A percentile compares a stretch with the other conserved stretches of the same genome.
Conservation (phyloP, 2,888 invertebrate genomes). For the Galerucella pusilla region DNA sequence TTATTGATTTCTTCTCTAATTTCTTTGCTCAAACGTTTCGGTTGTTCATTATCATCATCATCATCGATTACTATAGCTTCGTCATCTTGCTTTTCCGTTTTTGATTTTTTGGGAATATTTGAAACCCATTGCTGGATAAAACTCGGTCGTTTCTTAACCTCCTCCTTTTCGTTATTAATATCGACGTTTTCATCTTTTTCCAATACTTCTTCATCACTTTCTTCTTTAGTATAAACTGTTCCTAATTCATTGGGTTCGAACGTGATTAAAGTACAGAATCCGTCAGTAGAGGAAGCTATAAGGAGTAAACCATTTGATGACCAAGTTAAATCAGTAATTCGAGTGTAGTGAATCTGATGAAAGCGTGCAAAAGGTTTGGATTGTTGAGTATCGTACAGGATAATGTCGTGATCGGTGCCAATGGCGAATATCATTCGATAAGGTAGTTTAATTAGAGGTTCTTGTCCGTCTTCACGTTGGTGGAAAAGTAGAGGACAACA, state of each 20-base stretch:
- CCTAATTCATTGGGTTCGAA: constrained; percentile 82
- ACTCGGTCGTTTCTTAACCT: constrained; percentile 54
- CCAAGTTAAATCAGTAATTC: constrained; percentile 90
- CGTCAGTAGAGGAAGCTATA: constrained; percentile 88
- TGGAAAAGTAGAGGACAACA: constrained; percentile 83
- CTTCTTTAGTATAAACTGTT: constrained; percentile 66
- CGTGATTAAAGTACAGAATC: constrained; percentile 87
- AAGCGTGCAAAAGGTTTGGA: constrained; percentile 81
- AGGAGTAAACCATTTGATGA: constrained; percentile 81
- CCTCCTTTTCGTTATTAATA: constrained; percentile 43
- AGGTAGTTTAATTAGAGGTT: constrained; percentile 71
- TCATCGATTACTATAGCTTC: constrained; percentile 33
- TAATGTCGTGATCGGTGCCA: constrained; percentile 86
- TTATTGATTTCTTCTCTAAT: constrained; percentile 36
- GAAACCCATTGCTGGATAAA: constrained; percentile 61
- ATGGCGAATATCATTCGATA: constrained; percentile 92
- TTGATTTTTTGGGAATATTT: constrained; percentile 45
- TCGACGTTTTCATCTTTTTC: constrained; percentile 50
- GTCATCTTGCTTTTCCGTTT: constrained; percentile 33
- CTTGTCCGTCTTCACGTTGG: constrained; percentile 69
- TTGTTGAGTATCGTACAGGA: constrained; percentile 91
- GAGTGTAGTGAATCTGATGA: constrained; percentile 89
- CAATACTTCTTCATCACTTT: constrained; percentile 56
- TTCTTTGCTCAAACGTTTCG: constrained; percentile 23
- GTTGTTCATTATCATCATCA: constrained; percentile 29